Base-by-base conservation (phyloP, 2,113 vertebrate species). In the Oceanodroma tethys region DNA sequence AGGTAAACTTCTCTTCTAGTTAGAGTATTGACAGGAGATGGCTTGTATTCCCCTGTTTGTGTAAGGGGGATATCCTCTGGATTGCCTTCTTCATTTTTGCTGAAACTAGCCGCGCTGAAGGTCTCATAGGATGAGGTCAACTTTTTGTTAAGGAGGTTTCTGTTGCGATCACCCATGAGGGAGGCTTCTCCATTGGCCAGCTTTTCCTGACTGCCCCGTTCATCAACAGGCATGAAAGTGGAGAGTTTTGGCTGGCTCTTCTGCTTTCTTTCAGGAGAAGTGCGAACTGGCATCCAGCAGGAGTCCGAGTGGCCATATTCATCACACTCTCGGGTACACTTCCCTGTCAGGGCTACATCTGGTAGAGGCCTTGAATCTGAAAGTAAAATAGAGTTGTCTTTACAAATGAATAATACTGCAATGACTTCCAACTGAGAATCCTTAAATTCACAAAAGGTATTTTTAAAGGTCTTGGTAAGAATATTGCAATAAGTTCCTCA, bases 241-340 rank as follows among this genome's bases (percentile, higher is more conserved):
- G 99, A 99, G 98, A 99, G 99, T 98, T 99, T 99, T 98, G 99
- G 99, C 98, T 99, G 99, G 98, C 98, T 99, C 98, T 99, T 99
- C 97, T 98, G 99, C 97, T 99, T 99, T 95, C 99, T 98, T 98
- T 99, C 99, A 2, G 99, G 99, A 95, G 99, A 99, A 85, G 99
- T 99, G 96, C 99, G 99, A 96, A 99, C 99, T 16, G 99, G 99
- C 99, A 99, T 99, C 99, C 99, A 99, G 98, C 99, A 99, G 98
- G 99, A 99, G 97, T 99, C 99, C 26, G 99, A 99, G 98, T 99
- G 99, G 98, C 99, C 99, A 4, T 99, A 99, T 96, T 99, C 99
- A 82, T 99, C 99, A 95, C 99, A 99, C 97, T 99, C 99, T 87
- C 99, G 98, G 65, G 99, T 99, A 97, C 99, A 99, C 96, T 99